Base-by-base conservation (phyloP, 2,113 vertebrate genomes). In the Myotis davidii region DNA sequence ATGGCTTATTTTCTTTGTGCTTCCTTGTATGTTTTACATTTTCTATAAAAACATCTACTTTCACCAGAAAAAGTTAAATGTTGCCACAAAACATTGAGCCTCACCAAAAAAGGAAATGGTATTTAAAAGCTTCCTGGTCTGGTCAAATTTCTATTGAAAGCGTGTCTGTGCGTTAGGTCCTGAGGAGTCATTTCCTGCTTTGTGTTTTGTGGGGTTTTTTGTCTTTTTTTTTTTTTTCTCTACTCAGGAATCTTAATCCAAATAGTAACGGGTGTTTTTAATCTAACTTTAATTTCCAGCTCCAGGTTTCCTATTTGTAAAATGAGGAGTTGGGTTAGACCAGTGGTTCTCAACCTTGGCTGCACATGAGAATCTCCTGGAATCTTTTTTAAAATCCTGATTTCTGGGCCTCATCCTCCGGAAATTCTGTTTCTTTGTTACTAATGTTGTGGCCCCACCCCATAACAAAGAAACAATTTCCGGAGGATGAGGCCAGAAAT, bases 91-190 rank as follows among this genome's bases (percentile, higher is more conserved):
- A 82, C 50, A 70, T 86, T 87, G n/a, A 79, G 16, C 70, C 17
- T 25, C 27, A 73, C 86, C 59, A 21, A 64, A 97, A 95, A 97
- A 97, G 96, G 97, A 97, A 96, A 94, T 95, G 64, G 59, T 79
- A 78, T 96, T 95, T 92, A 69, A 94, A 92, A 95, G 56, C 77
- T 94, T 96, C 88, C 95, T 95, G 88, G 94, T 94, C 95, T 94
- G 85, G 94, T 92, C 56, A 74, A n/a, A 76, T 96, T 88, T 95
- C 95, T 97, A 88, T 97, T 96, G 94, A 94, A 94, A 96, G 90
- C 54, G 21, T 78, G n/a, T 32, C 86, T 88, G 70, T 88, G 76
- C 74, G 27, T 92, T 88, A 92, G 65, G 21, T 91, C 52, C 89
- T 77, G 88, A 97, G 45, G 17, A 97, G 77, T 90, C 81, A 94